Evolutionary conservation across 2,113 vertebrate genomes (phyloP).

Genomic region (Phodopus roborovskii): DNA sequence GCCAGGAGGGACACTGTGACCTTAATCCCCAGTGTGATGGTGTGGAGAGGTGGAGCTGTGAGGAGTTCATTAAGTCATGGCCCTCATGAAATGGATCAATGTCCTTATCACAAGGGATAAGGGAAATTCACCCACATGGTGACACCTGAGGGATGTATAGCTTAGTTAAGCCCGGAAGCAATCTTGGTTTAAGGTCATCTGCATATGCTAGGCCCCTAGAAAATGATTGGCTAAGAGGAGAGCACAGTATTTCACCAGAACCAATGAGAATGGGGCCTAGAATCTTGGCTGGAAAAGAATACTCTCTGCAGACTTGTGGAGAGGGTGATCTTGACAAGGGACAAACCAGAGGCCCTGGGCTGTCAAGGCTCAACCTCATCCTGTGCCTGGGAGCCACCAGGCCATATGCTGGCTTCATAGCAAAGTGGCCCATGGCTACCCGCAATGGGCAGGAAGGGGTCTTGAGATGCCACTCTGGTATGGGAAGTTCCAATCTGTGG

Average conservation of each 20-base stretch:
- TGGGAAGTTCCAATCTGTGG: background rate
- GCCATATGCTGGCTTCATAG: background rate
- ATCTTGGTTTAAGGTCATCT: background rate
- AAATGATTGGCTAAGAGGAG: background rate
- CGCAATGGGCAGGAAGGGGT: no score
- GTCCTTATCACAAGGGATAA: background rate
- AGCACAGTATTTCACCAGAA: background rate
- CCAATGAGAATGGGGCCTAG: background rate
- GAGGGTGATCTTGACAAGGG: background rate
- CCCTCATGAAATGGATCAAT: background rate
- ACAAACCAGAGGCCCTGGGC: background rate
- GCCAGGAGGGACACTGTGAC: no score
- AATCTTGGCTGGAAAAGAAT: background rate
- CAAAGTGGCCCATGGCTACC: background rate
- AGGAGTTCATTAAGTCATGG: background rate
- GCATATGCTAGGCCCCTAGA: background rate
- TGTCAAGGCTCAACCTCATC: background rate
- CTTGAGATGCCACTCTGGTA: background rate
- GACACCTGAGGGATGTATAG: no score
- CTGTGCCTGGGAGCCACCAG: background rate
- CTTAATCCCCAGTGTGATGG: background rate
- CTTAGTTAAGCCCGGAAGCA: fast-evolving
- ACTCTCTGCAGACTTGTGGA: background rate
- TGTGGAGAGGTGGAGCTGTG: background rate
- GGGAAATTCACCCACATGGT: background rate